These are phyloP conservation scores for Lordiphosa collinella DNA, from an alignment of 1,140 invertebrate species.

Conservation along the genomic window DNA sequence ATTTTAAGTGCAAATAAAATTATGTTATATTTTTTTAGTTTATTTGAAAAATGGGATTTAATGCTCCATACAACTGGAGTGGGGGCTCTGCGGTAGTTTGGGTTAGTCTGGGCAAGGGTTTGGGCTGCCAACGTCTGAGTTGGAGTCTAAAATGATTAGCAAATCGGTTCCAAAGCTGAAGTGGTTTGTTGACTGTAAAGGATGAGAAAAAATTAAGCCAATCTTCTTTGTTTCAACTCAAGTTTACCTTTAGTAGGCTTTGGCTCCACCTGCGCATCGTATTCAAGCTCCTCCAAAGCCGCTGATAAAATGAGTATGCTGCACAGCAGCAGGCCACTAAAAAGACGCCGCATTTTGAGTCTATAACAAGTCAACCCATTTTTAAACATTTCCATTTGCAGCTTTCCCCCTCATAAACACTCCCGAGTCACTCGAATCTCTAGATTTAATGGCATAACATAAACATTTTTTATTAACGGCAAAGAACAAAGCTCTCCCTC, in stretches of 20 bases:
- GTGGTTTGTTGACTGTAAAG: constrained; percentile 14
- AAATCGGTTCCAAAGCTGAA: constrained; percentile 38
- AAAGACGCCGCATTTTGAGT: constrained; percentile 20
- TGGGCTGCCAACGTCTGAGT: constrained; percentile 9
- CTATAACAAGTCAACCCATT: not conserved
- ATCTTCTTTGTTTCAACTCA: not conserved
- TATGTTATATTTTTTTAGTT: constrained; percentile 26
- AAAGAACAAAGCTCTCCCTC: constrained; percentile 13
- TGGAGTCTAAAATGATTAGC: constrained; percentile 23
- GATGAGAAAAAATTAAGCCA: not conserved
- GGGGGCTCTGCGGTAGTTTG: constrained; percentile 25
- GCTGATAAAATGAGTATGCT: constrained; percentile 2
- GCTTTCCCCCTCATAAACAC: constrained; percentile 22
- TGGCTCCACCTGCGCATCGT: constrained; percentile 47
- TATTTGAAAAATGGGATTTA: constrained; percentile 55
- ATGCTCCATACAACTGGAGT: constrained; percentile 48
- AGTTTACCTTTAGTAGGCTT: constrained; percentile 20
- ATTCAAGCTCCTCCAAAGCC: constrained; percentile 40
- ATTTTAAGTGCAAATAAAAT: constrained; percentile 22
- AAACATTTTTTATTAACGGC: constrained; percentile 30
- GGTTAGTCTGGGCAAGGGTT: constrained; percentile 1
- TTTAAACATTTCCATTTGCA: constrained; percentile 17
- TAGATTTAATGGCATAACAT: constrained; percentile 24
- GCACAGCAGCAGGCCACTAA: constrained; percentile 29
- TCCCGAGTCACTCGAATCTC: not conserved